Percentiles rank a stretch among this genome's conserved stretches.
These are phyloP conservation scores for Mionectes olivaceus DNA, from an alignment of 2,797 vertebrate genomes.

Conservation along the genomic window DNA sequence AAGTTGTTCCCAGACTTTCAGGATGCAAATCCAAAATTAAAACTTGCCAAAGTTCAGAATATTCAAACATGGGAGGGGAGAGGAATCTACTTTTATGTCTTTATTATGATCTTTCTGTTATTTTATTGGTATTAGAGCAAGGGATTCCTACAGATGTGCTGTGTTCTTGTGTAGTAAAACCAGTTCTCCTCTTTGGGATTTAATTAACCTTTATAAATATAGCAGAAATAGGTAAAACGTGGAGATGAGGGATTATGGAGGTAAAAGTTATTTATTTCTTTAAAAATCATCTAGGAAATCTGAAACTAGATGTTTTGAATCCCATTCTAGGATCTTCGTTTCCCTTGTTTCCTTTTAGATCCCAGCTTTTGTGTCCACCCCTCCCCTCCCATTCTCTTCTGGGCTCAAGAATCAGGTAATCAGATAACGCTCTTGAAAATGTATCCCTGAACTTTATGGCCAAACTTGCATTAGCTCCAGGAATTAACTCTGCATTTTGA, in stretches of 20 bases:
- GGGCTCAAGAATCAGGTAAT: not conserved
- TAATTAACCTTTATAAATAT: not conserved
- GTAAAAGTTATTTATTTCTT: not conserved
- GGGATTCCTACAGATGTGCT: not conserved
- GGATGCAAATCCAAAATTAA: not conserved
- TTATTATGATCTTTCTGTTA: not conserved
- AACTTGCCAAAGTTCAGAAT: not conserved
- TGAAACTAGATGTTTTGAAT: not conserved
- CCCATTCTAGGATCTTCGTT: not conserved
- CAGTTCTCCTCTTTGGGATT: not conserved
- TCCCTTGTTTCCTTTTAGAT: not conserved
- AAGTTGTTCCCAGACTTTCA: not conserved
- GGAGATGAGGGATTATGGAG: not conserved
- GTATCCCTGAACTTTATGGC: not conserved
- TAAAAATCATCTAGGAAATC: not conserved
- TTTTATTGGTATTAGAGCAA: not conserved
- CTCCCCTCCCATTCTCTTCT: not conserved
- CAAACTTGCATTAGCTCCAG: not conserved
- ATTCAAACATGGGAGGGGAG: not conserved
- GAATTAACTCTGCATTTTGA: not conserved
- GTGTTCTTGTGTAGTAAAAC: not conserved
- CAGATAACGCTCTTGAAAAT: not conserved
- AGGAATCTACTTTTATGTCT: not conserved
- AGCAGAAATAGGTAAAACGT: not conserved
- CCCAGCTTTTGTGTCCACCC: not conserved